Conservation (phyloP, 2,888 invertebrate species). For the Octonoba sinensis region DNA sequence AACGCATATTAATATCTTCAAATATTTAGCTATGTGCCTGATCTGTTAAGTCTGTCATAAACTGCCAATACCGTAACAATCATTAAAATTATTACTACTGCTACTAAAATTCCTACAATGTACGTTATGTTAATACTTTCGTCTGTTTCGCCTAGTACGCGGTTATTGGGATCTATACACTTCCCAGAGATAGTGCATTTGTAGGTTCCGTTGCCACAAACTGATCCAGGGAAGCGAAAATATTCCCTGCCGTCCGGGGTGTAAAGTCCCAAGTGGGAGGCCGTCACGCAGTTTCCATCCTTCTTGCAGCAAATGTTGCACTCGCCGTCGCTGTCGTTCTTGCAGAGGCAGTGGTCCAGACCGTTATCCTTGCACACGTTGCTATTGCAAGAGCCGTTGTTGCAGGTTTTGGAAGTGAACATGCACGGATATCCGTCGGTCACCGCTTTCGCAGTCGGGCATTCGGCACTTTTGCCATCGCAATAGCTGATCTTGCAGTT, state of each 20-base stretch:
- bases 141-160: not conserved
- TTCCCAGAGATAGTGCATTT: conserved; percentile 21
- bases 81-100: conserved; percentile 8
- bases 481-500: conserved; percentile 28
- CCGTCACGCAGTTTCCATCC: conserved; percentile 14
- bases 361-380: conserved; percentile 32
- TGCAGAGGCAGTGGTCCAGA: conserved; percentile 30
- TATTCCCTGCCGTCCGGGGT: not conserved
- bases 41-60: too few species aligned
- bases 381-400: conserved; percentile 37
- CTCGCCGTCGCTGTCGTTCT: not conserved
- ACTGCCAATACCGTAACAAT: not conserved
- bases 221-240: conserved; percentile 4
- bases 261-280: conserved; percentile 9
- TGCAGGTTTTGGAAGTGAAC: conserved; percentile 32
- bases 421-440: conserved; percentile 36
- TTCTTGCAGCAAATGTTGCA: conserved; percentile 44
- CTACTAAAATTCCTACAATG: not conserved
- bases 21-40: too few species aligned
- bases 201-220: conserved; percentile 1
- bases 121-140: not conserved
- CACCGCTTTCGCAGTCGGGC: conserved; percentile 1
- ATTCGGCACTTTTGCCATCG: conserved; percentile 10
- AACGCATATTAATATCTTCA: too few species aligned
- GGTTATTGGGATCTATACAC: conserved; percentile 15